phyloP scores from a whole-genome alignment of 2,113 vertebrate species.

The Prinia subflava region DNA sequence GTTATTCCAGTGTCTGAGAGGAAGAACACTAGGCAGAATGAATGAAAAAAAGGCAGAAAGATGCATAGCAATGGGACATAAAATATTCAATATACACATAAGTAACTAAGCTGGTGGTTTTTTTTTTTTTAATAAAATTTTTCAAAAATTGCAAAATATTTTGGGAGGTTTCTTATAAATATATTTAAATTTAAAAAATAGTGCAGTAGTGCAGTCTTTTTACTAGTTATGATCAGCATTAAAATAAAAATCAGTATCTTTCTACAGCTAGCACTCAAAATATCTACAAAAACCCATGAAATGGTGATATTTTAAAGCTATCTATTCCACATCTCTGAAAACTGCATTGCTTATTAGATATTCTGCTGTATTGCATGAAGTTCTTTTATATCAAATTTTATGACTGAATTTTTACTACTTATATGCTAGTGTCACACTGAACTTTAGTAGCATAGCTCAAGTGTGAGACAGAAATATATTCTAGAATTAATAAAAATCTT shows the following conservation, averaged over 20 bases:
- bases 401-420: conserved; percentile 22
- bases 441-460: neutral
- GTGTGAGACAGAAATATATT: conserved; percentile 25
- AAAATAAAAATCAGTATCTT: conserved; percentile 29
- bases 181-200: neutral
- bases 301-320: conserved; percentile 48
- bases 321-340: conserved; percentile 15
- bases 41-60: neutral
- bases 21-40: neutral
- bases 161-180: neutral
- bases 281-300: neutral
- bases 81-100: neutral
- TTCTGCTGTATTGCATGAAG: conserved; percentile 25
- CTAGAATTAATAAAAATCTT: conserved; percentile 28
- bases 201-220: neutral
- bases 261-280: neutral
- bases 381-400: conserved; percentile 16
- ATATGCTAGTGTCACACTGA: neutral
- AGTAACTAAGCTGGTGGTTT: neutral
- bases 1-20: neutral
- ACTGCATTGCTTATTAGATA: conserved; percentile 40
- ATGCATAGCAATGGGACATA: neutral
- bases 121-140: neutral
- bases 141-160: neutral
- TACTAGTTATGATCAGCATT: neutral